phyloP scores from a whole-genome alignment of 1,140 invertebrate species.

The Euwallacea similis region DNA sequence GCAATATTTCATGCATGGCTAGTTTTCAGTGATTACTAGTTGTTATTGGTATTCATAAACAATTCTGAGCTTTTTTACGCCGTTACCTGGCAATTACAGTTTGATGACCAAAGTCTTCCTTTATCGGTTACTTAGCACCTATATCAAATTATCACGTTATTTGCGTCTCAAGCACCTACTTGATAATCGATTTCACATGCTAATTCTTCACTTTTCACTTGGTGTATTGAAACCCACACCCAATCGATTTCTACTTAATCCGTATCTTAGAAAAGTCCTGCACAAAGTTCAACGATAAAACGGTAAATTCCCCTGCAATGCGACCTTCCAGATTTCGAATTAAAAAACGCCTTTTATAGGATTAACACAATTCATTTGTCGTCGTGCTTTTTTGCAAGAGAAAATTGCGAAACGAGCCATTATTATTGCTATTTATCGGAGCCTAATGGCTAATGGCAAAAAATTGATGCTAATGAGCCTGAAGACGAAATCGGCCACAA shows the following conservation, averaged over 20 bases:
- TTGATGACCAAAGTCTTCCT: neutral
- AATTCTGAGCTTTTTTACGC: neutral
- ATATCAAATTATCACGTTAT: neutral
- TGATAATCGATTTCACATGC: neutral
- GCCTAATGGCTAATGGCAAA: slow-evolving; percentile 1
- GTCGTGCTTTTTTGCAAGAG: neutral
- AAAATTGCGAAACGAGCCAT: slow-evolving; percentile 2
- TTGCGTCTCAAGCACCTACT: too few species aligned
- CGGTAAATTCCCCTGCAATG: neutral
- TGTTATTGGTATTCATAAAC: neutral
- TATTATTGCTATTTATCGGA: neutral
- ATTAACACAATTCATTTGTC: neutral
- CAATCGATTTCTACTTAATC: neutral
- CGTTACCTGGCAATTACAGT: neutral
- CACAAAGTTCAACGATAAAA: neutral
- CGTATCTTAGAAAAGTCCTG: neutral
- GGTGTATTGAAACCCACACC: neutral
- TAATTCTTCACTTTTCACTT: neutral
- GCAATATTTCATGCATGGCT: slow-evolving; percentile 12
- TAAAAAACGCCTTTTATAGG: neutral
- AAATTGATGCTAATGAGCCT: slow-evolving; percentile 4
- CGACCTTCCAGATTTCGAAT: neutral
- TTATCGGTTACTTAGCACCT: neutral
- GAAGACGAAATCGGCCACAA: neutral
- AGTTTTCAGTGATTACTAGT: slow-evolving; percentile 4